Evolutionary conservation across 2,888 invertebrate species (phyloP).

Genomic region (Epinotia brunnichana): DNA sequence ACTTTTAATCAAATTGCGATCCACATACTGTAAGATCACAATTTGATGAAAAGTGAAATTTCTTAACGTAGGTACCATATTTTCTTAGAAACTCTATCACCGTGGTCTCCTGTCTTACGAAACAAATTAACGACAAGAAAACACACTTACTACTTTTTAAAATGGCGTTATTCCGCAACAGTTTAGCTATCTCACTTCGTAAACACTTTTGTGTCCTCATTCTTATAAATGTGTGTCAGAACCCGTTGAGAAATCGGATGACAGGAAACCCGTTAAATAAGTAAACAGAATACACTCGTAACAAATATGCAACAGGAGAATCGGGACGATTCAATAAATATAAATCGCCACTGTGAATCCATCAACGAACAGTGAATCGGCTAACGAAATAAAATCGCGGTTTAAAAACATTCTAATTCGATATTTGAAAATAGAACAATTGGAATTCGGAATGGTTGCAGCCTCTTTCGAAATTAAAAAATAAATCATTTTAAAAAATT

Average conservation of each 20-base stretch:
- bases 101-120: background rate
- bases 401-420: constrained; percentile 20
- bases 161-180: background rate
- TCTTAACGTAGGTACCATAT: too few relatives aligned
- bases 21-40: too few relatives aligned
- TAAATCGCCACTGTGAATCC: constrained; percentile 22
- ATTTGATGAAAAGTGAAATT: too few relatives aligned
- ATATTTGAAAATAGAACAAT: constrained; percentile 39
- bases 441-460: constrained; percentile 19
- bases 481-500: too few relatives aligned
- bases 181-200: background rate
- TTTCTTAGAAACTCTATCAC: background rate
- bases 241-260: constrained; percentile 23
- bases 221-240: constrained; percentile 10
- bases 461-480: background rate
- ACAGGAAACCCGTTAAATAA: constrained; percentile 23
- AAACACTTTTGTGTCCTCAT: constrained; percentile 8
- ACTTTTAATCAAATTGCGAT: too few relatives aligned
- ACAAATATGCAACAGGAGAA: constrained; percentile 11
- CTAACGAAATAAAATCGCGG: constrained; percentile 3
- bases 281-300: constrained; percentile 12
- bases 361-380: constrained; percentile 17
- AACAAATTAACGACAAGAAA: background rate
- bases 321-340: constrained; percentile 12
- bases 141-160: background rate